Percentiles rank a stretch among this genome's conserved stretches.
Evolutionary conservation across 2,888 invertebrate species (phyloP).

Genomic region (Balanococcus diminutus): DNA sequence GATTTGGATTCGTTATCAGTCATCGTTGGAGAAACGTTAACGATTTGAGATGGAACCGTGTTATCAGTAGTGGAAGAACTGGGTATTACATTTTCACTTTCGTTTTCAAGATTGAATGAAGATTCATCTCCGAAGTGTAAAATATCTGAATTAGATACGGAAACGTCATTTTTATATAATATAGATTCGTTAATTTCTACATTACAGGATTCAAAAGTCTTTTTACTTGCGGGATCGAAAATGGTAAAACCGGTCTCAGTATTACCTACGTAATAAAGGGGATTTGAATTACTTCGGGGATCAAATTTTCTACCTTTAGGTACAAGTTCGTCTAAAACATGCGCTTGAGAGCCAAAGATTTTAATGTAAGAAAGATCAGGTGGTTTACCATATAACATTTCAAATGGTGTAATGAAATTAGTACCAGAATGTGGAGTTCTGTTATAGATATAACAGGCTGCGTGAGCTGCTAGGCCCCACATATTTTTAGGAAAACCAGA

Average conservation of each 20-base stretch:
- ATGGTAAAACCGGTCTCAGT: not conserved
- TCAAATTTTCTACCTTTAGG: not conserved
- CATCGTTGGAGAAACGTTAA: too few species aligned
- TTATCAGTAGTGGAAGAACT: too few species aligned
- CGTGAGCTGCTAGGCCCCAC: not conserved
- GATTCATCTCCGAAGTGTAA: too few species aligned
- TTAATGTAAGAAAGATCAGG: not conserved
- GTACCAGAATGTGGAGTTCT: not conserved
- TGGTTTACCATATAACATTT: not conserved
- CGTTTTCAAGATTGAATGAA: too few species aligned
- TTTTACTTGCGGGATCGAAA: not conserved
- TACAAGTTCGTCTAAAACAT: not conserved
- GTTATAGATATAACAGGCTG: too few species aligned
- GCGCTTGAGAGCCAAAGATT: not conserved
- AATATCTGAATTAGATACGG: not conserved
- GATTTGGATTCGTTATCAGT: too few species aligned
- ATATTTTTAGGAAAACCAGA: not conserved
- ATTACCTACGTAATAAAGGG: not conserved
- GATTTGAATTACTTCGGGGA: not conserved
- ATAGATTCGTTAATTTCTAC: not conserved
- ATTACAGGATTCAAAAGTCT: not conserved
- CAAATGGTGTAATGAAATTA: slow-evolving; percentile 6
- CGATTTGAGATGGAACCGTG: too few species aligned
- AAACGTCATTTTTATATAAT: not conserved
- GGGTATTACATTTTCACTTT: too few species aligned